phyloP scores from a whole-genome alignment of 2,113 vertebrate genomes.

The Aegypius monachus region DNA sequence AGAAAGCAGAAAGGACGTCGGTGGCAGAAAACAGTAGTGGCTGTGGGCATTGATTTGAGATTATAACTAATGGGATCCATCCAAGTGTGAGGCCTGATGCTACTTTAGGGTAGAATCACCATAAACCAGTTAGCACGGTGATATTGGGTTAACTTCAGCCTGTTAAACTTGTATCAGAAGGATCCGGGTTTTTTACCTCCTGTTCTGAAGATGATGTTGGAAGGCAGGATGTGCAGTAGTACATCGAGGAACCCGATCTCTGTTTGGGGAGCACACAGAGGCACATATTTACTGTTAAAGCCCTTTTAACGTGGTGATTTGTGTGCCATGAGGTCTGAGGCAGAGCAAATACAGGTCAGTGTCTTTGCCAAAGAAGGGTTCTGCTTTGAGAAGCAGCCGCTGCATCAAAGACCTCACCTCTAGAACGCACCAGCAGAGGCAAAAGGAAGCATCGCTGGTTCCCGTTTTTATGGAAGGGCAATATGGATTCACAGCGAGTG shows the following conservation, averaged over 20 bases:
- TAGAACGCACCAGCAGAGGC: neutral
- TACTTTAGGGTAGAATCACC: neutral
- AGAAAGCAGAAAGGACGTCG: neutral
- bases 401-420: neutral
- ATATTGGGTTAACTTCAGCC: neutral
- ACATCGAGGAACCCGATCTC: too few relatives aligned
- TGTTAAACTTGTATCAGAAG: neutral
- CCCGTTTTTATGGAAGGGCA: neutral
- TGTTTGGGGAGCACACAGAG: neutral
- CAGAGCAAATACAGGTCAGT: rapidly evolving
- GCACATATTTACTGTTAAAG: neutral
- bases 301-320: neutral
- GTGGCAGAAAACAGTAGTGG: rapidly evolving
- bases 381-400: neutral
- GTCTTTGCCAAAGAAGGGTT: neutral
- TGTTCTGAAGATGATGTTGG: neutral
- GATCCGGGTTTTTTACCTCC: neutral
- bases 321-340: neutral
- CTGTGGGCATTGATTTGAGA: neutral
- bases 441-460: neutral
- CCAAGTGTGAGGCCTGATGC: neutral
- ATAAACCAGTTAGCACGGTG: rapidly evolving
- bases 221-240: neutral
- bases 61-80: neutral
- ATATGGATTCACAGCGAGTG: rapidly evolving